Base-by-base conservation (phyloP, 2,113 vertebrate species). In the Benitochromis conjunctus region DNA sequence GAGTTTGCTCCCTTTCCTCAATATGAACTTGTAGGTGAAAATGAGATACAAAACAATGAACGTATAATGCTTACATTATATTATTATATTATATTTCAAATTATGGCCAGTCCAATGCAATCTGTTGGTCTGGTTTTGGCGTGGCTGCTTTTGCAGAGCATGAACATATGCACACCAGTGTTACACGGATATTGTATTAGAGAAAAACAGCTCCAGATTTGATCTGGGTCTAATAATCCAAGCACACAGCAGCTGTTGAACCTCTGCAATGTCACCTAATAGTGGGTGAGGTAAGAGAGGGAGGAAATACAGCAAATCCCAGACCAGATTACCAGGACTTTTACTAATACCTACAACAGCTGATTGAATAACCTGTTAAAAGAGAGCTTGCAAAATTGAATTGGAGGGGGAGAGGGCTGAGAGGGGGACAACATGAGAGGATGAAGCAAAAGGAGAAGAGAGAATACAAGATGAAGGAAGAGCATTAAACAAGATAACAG, bases 271-370 rank as follows among this genome's bases (percentile, higher is more conserved):
- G 62, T 71, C 71, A 84, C 83, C 79, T 84, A 82, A 88, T 62
- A 87, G 53, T 55, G 76, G 46, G 51, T 51, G 60, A 88, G 79
- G 83, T 83, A 62, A 46, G 46, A 62, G 78, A 5, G 51, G 24
- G 86, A 77, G 53, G 54, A 53, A 85, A 86, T 60, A 80, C 84
- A 76, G 87, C 77, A 91, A 90, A 91, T 92, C 92, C 85, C 85
- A 90, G 89, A 91, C 53, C 82, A 89, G 85, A 90, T 94, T 89
- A 90, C 46, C 79, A 14, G 43, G 80, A 82, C 80, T 92, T 88
- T 88, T 74, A 79, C 66, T 91, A 88, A 93, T 87, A 80, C 89
- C 84, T 74, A 29, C 4, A 19, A 82, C 83, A 76, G 83, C 64
- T 89, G 85, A 94, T 86, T 91, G 41, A 86, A 93, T 89, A 38